Base-by-base conservation (phyloP, 1,140 invertebrate species). In the Coptotermes formosanus region DNA sequence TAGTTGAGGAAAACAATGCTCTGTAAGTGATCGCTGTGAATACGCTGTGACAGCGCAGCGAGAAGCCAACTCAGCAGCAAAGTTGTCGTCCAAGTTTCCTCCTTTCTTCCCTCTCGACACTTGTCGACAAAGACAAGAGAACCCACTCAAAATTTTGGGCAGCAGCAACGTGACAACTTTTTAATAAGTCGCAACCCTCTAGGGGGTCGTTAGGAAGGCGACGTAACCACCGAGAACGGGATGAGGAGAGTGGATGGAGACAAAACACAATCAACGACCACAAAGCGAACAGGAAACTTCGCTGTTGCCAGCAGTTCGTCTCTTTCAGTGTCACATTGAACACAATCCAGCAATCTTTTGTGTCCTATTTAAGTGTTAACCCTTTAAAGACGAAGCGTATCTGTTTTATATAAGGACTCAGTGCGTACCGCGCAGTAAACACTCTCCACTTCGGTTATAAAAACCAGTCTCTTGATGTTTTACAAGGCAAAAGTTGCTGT, bases 91-190 rank as follows among this genome's bases (percentile, higher is more conserved):
- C 32, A 48, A 43, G 38, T 43, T 83, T 48, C 82, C 16, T 30
- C 82, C 82, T n/a, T 82, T 23, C 44, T 38, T 48, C 82, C 14
- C 45, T 1, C 82, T 25, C 82, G 82, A 43, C 82, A 83, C 82
- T 48, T 48, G 82, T 85, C 84, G 52, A 64, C 44, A 38, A 38
- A 3, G 84, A 85, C 84, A 85, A 12, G 84, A 85, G 84, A 85
- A 85, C 84, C 84, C 84, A 85, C 84, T 85, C 84, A 59, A 59
- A 23, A 32, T 85, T 85, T 85, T 32, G 32, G 84, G 59, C 48
- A 12, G 30, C 52, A 32, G 45, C 52, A 85, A 75, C 85, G 85
- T 85, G 85, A 85, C 85, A 85, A 64, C 85, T 85, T 85, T 85
- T 85, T 85, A 64, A 85, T 85, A 85, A 85, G 84, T 85, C 84